phyloP scores from a whole-genome alignment of 2,888 invertebrate genomes.

The Rapana venosa region DNA sequence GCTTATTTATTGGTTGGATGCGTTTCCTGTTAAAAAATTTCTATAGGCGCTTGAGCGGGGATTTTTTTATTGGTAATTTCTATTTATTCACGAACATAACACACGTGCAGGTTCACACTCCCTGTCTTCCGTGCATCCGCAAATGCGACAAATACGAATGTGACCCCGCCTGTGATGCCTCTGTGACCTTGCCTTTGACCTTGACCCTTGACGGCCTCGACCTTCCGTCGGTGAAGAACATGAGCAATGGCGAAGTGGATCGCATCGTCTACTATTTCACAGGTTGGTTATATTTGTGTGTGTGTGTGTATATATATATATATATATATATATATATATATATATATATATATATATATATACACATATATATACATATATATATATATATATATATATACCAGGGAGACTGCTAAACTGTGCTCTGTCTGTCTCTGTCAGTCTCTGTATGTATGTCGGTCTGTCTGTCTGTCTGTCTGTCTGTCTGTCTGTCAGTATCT shows the following conservation, averaged over 20 bases:
- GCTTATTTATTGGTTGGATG: too few relatives aligned
- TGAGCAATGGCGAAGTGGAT: not conserved
- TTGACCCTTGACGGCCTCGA: conserved; percentile 37
- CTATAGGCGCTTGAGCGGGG: too few relatives aligned
- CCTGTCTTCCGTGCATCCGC: conserved; percentile 34
- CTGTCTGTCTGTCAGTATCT: not conserved
- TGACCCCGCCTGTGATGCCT: conserved; percentile 27
- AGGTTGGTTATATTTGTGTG: conserved; percentile 2
- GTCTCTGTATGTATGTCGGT: not conserved
- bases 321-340: too few relatives aligned
- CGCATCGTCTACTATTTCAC: conserved; percentile 37
- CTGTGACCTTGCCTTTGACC: conserved; percentile 9
- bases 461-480: not conserved
- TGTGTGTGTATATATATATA: not conserved
- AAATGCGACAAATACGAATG: conserved; percentile 29
- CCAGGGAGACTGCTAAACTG: not conserved
- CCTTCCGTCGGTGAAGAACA: not conserved
- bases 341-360: too few relatives aligned
- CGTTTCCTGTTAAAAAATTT: too few relatives aligned
- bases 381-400: not conserved
- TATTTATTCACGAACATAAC: not conserved
- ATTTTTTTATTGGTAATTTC: too few relatives aligned
- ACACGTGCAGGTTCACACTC: conserved; percentile 34
- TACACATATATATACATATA: too few relatives aligned
- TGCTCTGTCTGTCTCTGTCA: not conserved